A percentile compares a stretch with the other conserved stretches of the same genome.
phyloP scores from a whole-genome alignment of 2,113 vertebrate genomes.

The Pterocles burchelli region DNA sequence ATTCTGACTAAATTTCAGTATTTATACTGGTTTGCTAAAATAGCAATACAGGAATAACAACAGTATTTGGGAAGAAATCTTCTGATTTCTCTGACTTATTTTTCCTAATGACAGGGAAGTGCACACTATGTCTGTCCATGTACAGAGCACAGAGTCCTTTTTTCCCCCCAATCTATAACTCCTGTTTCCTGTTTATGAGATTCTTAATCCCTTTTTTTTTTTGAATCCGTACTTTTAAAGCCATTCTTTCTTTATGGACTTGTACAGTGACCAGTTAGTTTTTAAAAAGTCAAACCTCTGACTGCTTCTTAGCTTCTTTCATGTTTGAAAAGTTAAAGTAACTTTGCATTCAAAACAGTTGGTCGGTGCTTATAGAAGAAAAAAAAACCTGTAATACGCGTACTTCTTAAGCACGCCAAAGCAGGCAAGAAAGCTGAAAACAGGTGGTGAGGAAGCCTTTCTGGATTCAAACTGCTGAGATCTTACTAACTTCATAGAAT shows the following conservation, averaged over 20 bases:
- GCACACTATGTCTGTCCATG: not conserved
- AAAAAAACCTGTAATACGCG: not conserved
- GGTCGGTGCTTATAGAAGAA: not conserved
- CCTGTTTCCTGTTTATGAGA: not conserved
- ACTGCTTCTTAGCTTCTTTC: not conserved
- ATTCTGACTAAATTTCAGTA: not conserved
- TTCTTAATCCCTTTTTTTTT: not conserved
- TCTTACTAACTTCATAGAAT: not conserved
- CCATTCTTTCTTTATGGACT: not conserved
- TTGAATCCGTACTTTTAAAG: not conserved
- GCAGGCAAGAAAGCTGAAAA: not conserved
- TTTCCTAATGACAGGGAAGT: not conserved
- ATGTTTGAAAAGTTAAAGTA: not conserved
- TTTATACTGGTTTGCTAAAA: not conserved
- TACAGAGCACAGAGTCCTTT: not conserved
- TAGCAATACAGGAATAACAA: not conserved
- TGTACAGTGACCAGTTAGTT: not conserved
- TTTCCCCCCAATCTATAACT: accelerated
- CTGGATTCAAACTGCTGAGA: not conserved
- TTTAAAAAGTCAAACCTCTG: not conserved
- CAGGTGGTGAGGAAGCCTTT: not conserved
- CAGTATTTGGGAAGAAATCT: not conserved
- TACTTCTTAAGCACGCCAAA: not conserved
- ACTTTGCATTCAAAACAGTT: not conserved
- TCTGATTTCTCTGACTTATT: not conserved